Conservation (phyloP, 2,888 invertebrate species). For the Drosophila neonasuta region DNA sequence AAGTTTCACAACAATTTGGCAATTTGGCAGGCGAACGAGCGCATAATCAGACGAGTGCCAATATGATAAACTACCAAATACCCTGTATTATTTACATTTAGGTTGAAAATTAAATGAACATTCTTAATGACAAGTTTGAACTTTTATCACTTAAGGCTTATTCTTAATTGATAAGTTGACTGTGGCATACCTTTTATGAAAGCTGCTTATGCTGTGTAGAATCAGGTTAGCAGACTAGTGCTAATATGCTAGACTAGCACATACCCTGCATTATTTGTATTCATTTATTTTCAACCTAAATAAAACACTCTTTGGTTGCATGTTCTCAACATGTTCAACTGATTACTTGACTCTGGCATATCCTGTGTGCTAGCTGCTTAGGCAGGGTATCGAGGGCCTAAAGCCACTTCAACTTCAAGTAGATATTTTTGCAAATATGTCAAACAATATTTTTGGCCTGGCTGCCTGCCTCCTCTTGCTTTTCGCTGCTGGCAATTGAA, state of each 20-base stretch:
- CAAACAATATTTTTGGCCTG: constrained; percentile 33
- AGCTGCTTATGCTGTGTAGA: too few relatives aligned
- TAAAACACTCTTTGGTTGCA: too few relatives aligned
- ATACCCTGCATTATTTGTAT: too few relatives aligned
- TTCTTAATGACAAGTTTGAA: too few relatives aligned
- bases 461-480: neutral
- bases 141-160: too few relatives aligned
- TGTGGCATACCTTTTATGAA: too few relatives aligned
- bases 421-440: constrained; percentile 58
- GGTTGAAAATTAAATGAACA: too few relatives aligned
- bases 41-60: constrained; percentile 8
- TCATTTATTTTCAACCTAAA: too few relatives aligned
- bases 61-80: neutral
- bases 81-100: constrained; percentile 3
- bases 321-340: neutral
- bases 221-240: neutral
- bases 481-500: constrained; percentile 58
- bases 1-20: constrained; percentile 35
- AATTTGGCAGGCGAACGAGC: constrained; percentile 22
- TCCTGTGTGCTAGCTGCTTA: too few relatives aligned
- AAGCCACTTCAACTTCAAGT: constrained; percentile 14
- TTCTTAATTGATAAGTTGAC: too few relatives aligned
- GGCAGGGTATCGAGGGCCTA: constrained; percentile 10
- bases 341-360: neutral
- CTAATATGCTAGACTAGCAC: too few relatives aligned